Evolutionary conservation across 1,140 invertebrate genomes (phyloP).

Genomic region (Scaptomyza graminum): DNA sequence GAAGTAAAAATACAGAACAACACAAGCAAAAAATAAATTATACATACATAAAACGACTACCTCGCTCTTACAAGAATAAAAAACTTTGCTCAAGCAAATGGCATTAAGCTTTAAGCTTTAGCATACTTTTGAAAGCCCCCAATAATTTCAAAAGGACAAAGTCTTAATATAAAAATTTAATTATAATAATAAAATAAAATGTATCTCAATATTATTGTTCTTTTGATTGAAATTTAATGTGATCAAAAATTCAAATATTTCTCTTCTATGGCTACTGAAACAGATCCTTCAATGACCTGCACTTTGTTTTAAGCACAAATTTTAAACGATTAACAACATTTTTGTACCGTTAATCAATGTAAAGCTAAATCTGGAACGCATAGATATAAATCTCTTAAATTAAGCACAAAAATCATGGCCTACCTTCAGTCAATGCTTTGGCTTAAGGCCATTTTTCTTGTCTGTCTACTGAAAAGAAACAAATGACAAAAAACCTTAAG

Average conservation of each 20-base stretch:
- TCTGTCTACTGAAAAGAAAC: conserved; percentile 9
- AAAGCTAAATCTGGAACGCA: neutral
- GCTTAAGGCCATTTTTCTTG: conserved; percentile 42
- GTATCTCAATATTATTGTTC: no score
- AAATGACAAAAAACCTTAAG: conserved; percentile 43
- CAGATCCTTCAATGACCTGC: no score
- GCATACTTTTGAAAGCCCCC: conserved; percentile 34
- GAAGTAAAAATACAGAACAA: conserved; percentile 31
- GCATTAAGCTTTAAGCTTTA: conserved; percentile 65
- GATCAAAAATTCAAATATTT: no score
- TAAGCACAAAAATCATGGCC: conserved; percentile 44
- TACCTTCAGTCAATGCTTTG: conserved; percentile 33
- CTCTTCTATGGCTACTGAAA: no score
- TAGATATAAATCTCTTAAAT: conserved; percentile 8
- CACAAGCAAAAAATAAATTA: neutral
- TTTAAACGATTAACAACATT: no score
- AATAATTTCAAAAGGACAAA: conserved; percentile 27
- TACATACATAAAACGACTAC: conserved; percentile 4
- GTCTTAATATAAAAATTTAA: no score
- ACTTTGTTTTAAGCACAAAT: no score
- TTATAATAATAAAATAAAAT: no score
- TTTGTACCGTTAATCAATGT: conserved; percentile 12
- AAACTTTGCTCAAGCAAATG: conserved; percentile 61
- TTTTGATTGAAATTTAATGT: no score
- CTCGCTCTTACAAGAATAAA: conserved; percentile 53